Percentiles rank a stretch among this genome's conserved stretches.
These are phyloP conservation scores for Trematomus bernacchii DNA, from an alignment of 2,797 vertebrate species.

Conservation along the genomic window DNA sequence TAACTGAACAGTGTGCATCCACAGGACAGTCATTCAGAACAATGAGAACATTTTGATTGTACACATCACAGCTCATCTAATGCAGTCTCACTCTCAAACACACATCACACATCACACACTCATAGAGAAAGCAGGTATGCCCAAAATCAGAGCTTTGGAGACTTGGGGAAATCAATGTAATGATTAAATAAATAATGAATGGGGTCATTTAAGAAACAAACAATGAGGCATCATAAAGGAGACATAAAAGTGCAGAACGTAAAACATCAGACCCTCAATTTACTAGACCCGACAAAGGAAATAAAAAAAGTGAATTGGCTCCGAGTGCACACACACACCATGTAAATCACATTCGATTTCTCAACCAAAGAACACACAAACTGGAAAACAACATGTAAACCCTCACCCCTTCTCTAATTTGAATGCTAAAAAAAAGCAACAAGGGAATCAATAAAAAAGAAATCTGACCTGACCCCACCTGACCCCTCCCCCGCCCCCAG, in stretches of 20 bases:
- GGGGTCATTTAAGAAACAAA: constrained; percentile 13
- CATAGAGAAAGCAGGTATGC: not conserved
- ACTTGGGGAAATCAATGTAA: constrained; percentile 18
- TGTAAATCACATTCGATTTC: constrained; percentile 48
- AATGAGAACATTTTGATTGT: constrained; percentile 31
- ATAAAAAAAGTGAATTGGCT: constrained; percentile 10
- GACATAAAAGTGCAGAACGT: constrained; percentile 51
- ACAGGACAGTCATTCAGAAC: constrained; percentile 40
- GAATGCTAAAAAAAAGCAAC: constrained; percentile 43
- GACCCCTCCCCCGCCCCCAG: constrained; percentile 39
- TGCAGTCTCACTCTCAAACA: constrained; percentile 30
- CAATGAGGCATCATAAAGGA: constrained; percentile 40
- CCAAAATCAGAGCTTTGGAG: constrained; percentile 20
- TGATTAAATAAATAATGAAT: constrained; percentile 68
- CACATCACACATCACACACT: constrained; percentile 1
- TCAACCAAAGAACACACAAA: constrained; percentile 19
- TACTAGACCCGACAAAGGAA: constrained; percentile 19
- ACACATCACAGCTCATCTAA: constrained; percentile 65
- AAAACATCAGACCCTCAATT: constrained; percentile 22
- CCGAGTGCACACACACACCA: constrained; percentile 11
- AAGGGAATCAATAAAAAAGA: constrained; percentile 39
- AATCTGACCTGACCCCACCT: constrained; percentile 44
- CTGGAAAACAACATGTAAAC: constrained; percentile 33
- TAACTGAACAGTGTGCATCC: constrained; percentile 52
- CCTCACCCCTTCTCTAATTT: constrained; percentile 35